These are phyloP conservation scores for Aphaenogaster ashmeadi DNA, from an alignment of 1,140 invertebrate genomes.

Conservation along the genomic window DNA sequence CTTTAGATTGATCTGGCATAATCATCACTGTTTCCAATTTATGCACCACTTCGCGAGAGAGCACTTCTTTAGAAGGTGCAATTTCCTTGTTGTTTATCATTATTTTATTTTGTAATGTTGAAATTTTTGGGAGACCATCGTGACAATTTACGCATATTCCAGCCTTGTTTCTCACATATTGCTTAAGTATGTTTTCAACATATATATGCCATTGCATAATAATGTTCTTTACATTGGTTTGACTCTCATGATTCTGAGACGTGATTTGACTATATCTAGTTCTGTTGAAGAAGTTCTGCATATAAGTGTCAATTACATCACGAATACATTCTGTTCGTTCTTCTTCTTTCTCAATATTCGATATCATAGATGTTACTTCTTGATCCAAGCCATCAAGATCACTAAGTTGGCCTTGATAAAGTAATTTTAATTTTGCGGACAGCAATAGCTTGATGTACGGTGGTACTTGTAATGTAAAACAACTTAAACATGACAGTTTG, in stretches of 20 bases:
- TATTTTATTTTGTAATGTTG: constrained; percentile 86
- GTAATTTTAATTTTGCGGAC: constrained; percentile 91
- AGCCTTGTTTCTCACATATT: constrained; percentile 81
- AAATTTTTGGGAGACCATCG: constrained; percentile 88
- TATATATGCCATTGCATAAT: constrained; percentile 89
- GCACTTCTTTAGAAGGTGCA: neutral
- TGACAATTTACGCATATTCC: constrained; percentile 90
- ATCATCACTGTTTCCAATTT: constrained; percentile 82
- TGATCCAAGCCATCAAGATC: constrained; percentile 91
- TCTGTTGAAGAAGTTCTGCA: constrained; percentile 76
- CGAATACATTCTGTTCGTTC: constrained; percentile 69
- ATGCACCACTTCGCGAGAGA: constrained; percentile 24
- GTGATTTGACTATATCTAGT: constrained; percentile 65
- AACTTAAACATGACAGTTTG: constrained; percentile 91
- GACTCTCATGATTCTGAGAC: neutral
- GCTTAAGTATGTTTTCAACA: constrained; percentile 88
- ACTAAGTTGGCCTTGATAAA: constrained; percentile 92
- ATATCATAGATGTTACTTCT: constrained; percentile 73
- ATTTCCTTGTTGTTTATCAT: constrained; percentile 68
- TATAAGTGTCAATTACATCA: constrained; percentile 77
- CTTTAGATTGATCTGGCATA: constrained; percentile 90
- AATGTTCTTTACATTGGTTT: constrained; percentile 87
- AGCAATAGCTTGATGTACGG: constrained; percentile 90
- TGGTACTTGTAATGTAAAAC: constrained; percentile 91
- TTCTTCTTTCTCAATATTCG: constrained; percentile 12